Base-by-base conservation (phyloP, 1,140 invertebrate genomes). In the Hycleus phaleratus region DNA sequence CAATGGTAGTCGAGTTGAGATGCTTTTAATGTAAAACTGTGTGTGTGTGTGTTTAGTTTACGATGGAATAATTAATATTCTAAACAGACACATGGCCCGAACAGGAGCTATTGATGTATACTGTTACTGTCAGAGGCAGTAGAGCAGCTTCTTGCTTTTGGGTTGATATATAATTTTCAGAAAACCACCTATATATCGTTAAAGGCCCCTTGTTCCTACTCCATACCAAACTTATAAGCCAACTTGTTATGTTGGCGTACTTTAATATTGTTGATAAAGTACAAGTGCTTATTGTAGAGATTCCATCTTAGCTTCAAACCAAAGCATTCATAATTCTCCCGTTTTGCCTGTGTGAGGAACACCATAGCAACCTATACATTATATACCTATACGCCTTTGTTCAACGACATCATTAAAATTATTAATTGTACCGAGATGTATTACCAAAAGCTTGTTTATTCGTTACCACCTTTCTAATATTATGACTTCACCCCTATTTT, bases 241-340 rank as follows among this genome's bases (percentile, higher is more conserved):
- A 46, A 42, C 51, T 53, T 53, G 51, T 53, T 53, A 53, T 53
- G 51, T 45, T 53, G 39, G 40, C 46, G 51, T 53, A 53, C 51
- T 53, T 53, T 53, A 53, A 53, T 53, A 53, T 53, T 53, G 51
- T 53, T 53, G 51, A 53, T 53, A 53, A 53, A 53, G 51, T 53
- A 53, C 51, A 53, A 53, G 51, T 53, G 51, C 51, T 53, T 46
- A 53, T 53, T 53, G 51, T 53, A 32, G 48, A 53, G 51, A 53
- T 53, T 53, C 51, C 51, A 44, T 53, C 51, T 53, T 53, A 53
- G 51, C 51, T 45, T 5, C 24, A 11, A 26, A 53, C 43, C 45
- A 38, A 53, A 45, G 51, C 51, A 53, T 53, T 53, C 51, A 53
- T 53, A 53, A 53, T 45, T 42, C 42, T 32, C 32, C 3, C 32